These are phyloP conservation scores for Drosophila affinis DNA, from an alignment of 2,888 invertebrate genomes.

Conservation along the genomic window DNA sequence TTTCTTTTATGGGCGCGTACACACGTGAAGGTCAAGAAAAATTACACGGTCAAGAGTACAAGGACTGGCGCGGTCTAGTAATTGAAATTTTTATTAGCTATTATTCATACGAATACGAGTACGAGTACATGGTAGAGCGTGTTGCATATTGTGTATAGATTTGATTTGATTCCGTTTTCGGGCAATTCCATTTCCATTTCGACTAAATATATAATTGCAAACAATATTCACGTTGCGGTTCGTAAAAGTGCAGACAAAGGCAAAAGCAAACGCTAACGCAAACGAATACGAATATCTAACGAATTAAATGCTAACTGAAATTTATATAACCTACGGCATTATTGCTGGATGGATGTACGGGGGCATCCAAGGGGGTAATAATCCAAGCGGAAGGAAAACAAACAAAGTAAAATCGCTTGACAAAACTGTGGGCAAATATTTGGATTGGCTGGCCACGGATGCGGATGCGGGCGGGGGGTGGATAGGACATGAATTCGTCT, in stretches of 20 bases:
- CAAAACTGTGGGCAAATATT: slow-evolving; percentile 62
- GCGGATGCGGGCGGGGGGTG: slow-evolving; percentile 8
- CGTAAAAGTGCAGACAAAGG: slow-evolving; percentile 46
- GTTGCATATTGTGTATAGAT: slow-evolving; percentile 54
- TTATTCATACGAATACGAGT: slow-evolving; percentile 43
- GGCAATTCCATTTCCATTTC: slow-evolving; percentile 52
- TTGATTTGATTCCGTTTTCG: slow-evolving; percentile 64
- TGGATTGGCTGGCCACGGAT: slow-evolving; percentile 32
- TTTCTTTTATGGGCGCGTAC: slow-evolving; percentile 43
- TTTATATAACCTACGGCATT: slow-evolving; percentile 70
- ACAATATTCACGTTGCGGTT: slow-evolving; percentile 32
- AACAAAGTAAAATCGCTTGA: slow-evolving; percentile 50
- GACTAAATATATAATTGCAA: slow-evolving; percentile 52
- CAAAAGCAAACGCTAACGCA: slow-evolving; percentile 40
- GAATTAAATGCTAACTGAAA: slow-evolving; percentile 70
- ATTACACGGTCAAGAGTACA: slow-evolving; percentile 49
- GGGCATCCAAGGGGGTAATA: neutral
- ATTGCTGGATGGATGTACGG: slow-evolving; percentile 5
- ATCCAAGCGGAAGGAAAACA: slow-evolving; percentile 57
- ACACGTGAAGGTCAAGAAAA: slow-evolving; percentile 69
- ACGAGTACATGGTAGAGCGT: slow-evolving; percentile 33
- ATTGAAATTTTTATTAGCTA: slow-evolving; percentile 75
- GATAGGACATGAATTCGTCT: slow-evolving; percentile 60
- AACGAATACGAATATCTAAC: slow-evolving; percentile 55
- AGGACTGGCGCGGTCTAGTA: slow-evolving; percentile 45